A percentile compares a stretch with the other conserved stretches of the same genome.
Evolutionary conservation across 2,888 invertebrate genomes (phyloP).

Genomic region (Peribatodes rhomboidaria): DNA sequence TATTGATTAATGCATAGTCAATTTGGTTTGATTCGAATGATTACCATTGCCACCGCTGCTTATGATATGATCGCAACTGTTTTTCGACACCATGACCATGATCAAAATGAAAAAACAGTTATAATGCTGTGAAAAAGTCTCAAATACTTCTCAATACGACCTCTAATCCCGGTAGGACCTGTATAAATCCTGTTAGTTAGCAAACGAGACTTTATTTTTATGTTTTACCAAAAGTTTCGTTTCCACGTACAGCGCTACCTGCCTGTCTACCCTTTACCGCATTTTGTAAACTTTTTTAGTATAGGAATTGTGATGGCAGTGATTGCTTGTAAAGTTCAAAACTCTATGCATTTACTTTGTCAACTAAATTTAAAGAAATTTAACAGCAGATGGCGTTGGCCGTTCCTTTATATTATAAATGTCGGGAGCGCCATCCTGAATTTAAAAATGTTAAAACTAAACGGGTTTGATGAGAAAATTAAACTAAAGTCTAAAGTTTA

Average conservation of each 20-base stretch:
- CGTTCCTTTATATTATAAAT: conserved; percentile 56
- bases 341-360: conserved; percentile 28
- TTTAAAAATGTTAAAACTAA: conserved; percentile 46
- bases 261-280: conserved; percentile 48
- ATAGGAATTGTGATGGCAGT: conserved; percentile 70
- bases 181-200: conserved; percentile 55
- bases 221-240: conserved; percentile 44
- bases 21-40: not conserved
- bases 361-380: conserved; percentile 13
- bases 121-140: conserved; percentile 50
- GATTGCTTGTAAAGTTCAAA: conserved; percentile 64
- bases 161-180: conserved; percentile 55
- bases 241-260: conserved; percentile 76
- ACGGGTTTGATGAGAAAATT: not conserved
- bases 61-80: not conserved
- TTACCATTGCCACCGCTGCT: not conserved
- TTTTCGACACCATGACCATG: not conserved
- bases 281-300: conserved; percentile 25
- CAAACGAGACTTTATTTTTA: conserved; percentile 46
- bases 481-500: conserved; percentile 56
- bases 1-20: not conserved
- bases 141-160: conserved; percentile 69
- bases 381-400: conserved; percentile 81
- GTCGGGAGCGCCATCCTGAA: conserved; percentile 82
- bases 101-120: not conserved